Conservation (phyloP, 2,113 vertebrate species). For the Guaruba guarouba region DNA sequence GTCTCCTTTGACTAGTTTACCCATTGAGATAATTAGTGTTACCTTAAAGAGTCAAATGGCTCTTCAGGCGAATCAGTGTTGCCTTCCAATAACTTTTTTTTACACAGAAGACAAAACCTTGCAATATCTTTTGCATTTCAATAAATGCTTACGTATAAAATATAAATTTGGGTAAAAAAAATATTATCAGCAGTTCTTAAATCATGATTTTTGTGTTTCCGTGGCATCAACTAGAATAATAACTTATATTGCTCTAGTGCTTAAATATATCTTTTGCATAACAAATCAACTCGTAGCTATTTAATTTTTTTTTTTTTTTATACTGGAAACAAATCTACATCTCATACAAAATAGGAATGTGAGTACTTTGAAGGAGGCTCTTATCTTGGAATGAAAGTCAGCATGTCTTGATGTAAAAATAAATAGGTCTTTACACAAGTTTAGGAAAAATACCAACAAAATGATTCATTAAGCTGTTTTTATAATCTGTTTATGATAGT, state of each 20-base stretch:
- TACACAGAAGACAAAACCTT: background rate
- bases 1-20: background rate
- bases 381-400: background rate
- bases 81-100: background rate
- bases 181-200: background rate
- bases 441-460: background rate
- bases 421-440: background rate
- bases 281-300: background rate
- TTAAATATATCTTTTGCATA: background rate
- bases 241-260: background rate
- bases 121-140: background rate
- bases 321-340: background rate
- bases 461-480: constrained; percentile 15
- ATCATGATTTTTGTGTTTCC: background rate
- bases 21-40: background rate
- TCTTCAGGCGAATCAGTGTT: background rate
- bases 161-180: background rate
- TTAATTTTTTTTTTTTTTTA: background rate
- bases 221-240: background rate
- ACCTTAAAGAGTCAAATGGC: background rate
- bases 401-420: background rate
- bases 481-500: background rate
- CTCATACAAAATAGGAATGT: background rate
- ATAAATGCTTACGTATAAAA: background rate
- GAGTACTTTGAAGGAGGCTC: background rate